Evolutionary conservation across 2,797 vertebrate genomes (phyloP).

Genomic region (Hozukius guyotensis): DNA sequence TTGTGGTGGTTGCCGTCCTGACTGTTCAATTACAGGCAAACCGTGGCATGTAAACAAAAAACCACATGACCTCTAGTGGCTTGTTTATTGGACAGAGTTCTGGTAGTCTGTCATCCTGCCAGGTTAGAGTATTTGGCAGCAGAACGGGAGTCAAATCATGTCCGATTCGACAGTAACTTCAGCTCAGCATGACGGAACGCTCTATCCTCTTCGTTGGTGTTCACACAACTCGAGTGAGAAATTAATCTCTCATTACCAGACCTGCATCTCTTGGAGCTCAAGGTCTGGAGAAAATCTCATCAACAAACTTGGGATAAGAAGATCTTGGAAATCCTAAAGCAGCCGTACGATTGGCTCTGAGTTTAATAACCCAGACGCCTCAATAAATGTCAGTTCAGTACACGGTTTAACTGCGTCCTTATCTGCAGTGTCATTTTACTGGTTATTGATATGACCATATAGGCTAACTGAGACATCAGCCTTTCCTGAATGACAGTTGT

Average conservation of each 20-base stretch:
- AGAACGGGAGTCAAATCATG: conserved; percentile 12
- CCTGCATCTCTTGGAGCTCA: conserved; percentile 15
- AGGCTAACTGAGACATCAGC: neutral
- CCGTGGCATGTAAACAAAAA: conserved; percentile 13
- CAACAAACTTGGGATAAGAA: conserved; percentile 37
- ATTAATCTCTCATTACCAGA: conserved; percentile 43
- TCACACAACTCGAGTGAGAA: conserved; percentile 14
- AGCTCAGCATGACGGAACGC: conserved; percentile 14
- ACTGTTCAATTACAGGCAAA: neutral
- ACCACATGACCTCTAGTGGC: conserved; percentile 2
- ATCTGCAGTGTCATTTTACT: neutral
- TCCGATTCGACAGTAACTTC: conserved; percentile 17
- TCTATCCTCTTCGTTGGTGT: neutral
- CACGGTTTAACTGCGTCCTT: neutral
- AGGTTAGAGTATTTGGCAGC: conserved; percentile 53
- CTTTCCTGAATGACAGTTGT: neutral
- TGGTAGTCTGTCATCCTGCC: conserved; percentile 42
- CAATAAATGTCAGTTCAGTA: neutral
- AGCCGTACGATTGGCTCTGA: neutral
- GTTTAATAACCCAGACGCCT: neutral
- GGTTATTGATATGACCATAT: neutral
- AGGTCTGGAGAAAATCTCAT: conserved; percentile 26
- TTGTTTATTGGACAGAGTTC: conserved; percentile 22
- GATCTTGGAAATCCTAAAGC: conserved; percentile 31
- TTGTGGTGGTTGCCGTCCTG: neutral